Conservation (phyloP, 1,140 invertebrate genomes). For the Spodoptera frugiperda region DNA sequence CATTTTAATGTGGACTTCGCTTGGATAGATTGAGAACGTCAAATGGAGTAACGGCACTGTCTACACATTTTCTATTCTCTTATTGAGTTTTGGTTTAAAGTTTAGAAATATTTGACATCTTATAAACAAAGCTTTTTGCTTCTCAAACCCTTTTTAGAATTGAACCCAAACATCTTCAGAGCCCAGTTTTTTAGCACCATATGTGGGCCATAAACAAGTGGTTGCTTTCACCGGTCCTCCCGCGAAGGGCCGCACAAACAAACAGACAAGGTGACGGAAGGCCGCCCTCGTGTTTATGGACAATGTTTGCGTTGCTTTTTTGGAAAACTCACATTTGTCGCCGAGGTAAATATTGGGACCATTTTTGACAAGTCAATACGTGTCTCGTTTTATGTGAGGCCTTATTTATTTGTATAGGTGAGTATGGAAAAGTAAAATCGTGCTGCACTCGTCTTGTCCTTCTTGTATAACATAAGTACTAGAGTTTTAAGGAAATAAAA, state of each 20-base stretch:
- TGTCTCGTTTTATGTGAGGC: background rate
- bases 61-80: background rate
- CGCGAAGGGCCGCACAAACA: conserved; percentile 16
- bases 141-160: background rate
- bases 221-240: conserved; percentile 14
- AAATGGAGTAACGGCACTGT: background rate
- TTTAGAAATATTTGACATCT: background rate
- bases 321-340: conserved; percentile 38
- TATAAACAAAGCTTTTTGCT: background rate
- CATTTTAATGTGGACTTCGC: background rate
- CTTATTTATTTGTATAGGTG: background rate
- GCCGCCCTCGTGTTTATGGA: conserved; percentile 17
- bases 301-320: conserved; percentile 34
- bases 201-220: conserved; percentile 17
- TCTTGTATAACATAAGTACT: no score
- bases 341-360: conserved; percentile 32
- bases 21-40: background rate
- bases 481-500: no score
- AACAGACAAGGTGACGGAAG: conserved; percentile 32
- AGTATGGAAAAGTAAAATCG: background rate
- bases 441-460: background rate
- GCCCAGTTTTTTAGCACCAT: conserved; percentile 28
- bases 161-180: background rate
- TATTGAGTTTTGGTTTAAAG: background rate
- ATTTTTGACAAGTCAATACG: background rate